phyloP scores from a whole-genome alignment of 2,113 vertebrate species.

The Gadus chalcogrammus region DNA sequence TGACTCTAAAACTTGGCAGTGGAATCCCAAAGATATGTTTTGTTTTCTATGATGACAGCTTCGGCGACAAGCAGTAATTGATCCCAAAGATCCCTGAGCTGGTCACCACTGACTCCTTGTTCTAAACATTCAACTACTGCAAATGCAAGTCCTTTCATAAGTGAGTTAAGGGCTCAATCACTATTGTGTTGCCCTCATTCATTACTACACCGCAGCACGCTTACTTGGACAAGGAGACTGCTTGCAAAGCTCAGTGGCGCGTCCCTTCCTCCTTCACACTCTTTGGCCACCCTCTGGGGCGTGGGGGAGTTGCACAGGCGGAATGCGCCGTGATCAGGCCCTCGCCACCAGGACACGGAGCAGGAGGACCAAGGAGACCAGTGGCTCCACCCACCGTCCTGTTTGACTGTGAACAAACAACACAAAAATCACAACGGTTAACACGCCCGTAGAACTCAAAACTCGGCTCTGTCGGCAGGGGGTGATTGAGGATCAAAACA shows the following conservation, averaged over 20 bases:
- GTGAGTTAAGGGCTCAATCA: no score
- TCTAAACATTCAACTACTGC: neutral
- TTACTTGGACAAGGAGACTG: slow-evolving; percentile 89
- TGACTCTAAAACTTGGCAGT: neutral
- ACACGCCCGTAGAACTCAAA: neutral
- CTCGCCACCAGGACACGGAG: slow-evolving; percentile 91
- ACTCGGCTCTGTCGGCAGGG: no score
- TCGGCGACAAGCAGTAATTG: no score
- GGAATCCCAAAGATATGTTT: no score
- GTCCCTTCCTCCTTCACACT: slow-evolving; percentile 88
- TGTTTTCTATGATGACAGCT: no score
- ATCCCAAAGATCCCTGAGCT: no score
- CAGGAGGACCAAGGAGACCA: slow-evolving; percentile 99
- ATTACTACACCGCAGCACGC: slow-evolving; percentile 24
- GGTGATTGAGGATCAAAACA: neutral
- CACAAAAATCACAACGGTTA: slow-evolving; percentile 10
- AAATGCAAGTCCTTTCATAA: neutral
- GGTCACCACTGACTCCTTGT: neutral
- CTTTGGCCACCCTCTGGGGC: slow-evolving; percentile 88
- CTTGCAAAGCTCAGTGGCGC: slow-evolving; percentile 87
- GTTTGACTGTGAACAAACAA: slow-evolving; percentile 80
- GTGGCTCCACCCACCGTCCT: slow-evolving; percentile 97
- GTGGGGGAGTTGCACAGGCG: slow-evolving; percentile 98
- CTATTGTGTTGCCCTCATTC: no score
- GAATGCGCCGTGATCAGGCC: slow-evolving; percentile 94